Evolutionary conservation across 1,140 invertebrate species (phyloP).

Genomic region (Heliconius congener): DNA sequence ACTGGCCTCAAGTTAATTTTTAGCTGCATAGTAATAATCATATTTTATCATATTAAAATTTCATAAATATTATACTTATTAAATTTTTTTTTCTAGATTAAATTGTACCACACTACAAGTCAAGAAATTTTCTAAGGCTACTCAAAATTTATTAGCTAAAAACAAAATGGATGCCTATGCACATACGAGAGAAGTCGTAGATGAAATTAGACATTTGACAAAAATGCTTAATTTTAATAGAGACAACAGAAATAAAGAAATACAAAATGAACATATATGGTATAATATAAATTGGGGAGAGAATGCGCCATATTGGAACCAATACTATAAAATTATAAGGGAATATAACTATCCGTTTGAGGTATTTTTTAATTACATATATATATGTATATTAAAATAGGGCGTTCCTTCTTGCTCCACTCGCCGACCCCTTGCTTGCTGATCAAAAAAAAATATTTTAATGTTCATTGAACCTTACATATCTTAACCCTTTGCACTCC

Average conservation of each 20-base stretch:
- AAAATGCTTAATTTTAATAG: slow-evolving; percentile 65
- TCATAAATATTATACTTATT: not conserved
- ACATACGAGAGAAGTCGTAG: slow-evolving; percentile 60
- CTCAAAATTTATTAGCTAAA: slow-evolving; percentile 64
- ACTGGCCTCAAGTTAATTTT: too few species aligned
- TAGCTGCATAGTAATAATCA: too few species aligned
- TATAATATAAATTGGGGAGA: slow-evolving; percentile 73
- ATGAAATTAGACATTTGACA: slow-evolving; percentile 62
- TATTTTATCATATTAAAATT: too few species aligned
- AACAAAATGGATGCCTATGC: slow-evolving; percentile 58
- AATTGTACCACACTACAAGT: slow-evolving; percentile 68
- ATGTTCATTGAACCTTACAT: too few species aligned
- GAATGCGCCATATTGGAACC: slow-evolving; percentile 74
- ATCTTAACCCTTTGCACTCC: too few species aligned
- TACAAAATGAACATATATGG: slow-evolving; percentile 47
- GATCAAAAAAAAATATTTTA: too few species aligned
- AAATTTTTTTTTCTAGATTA: slow-evolving; percentile 51
- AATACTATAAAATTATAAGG: slow-evolving; percentile 69
- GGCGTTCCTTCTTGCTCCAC: too few species aligned
- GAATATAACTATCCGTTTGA: slow-evolving; percentile 73
- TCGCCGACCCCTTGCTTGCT: too few species aligned
- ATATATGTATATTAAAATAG: too few species aligned
- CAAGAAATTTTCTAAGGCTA: slow-evolving; percentile 68
- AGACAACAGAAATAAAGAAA: slow-evolving; percentile 31
- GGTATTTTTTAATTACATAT: slow-evolving; percentile 41